Evolutionary conservation across 2,888 invertebrate species (phyloP).

Genomic region (Sesamia inferens): DNA sequence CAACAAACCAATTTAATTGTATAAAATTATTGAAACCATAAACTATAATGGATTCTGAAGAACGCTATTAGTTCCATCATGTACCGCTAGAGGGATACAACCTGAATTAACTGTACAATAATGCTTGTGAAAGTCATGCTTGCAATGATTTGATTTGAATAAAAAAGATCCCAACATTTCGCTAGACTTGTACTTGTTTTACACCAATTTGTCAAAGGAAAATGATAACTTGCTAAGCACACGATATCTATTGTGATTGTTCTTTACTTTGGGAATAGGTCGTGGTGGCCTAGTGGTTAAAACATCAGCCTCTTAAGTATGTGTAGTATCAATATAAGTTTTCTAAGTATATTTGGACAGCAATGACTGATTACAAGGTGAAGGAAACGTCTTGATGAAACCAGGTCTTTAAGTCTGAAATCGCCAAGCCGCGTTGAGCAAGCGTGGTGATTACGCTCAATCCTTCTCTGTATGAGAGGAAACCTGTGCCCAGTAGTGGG

Average conservation of each 20-base stretch:
- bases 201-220: neutral
- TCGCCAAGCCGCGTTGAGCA: too few species aligned
- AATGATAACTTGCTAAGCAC: neutral
- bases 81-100: neutral
- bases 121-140: neutral
- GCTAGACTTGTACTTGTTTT: neutral
- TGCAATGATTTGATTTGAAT: neutral
- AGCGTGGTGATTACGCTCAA: too few species aligned
- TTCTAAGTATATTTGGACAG: too few species aligned
- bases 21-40: neutral
- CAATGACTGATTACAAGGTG: too few species aligned
- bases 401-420: too few species aligned
- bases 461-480: too few species aligned
- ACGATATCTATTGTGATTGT: too few species aligned
- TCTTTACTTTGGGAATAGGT: neutral
- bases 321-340: too few species aligned
- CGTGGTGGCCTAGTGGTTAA: too few species aligned
- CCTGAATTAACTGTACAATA: neutral
- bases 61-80: neutral
- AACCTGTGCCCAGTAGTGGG: too few species aligned
- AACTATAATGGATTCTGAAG: neutral
- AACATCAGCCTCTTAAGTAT: too few species aligned
- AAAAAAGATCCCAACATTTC: neutral
- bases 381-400: too few species aligned
- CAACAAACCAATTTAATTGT: neutral